Conservation (phyloP, 2,888 invertebrate species). For the Stramonita haemastoma region DNA sequence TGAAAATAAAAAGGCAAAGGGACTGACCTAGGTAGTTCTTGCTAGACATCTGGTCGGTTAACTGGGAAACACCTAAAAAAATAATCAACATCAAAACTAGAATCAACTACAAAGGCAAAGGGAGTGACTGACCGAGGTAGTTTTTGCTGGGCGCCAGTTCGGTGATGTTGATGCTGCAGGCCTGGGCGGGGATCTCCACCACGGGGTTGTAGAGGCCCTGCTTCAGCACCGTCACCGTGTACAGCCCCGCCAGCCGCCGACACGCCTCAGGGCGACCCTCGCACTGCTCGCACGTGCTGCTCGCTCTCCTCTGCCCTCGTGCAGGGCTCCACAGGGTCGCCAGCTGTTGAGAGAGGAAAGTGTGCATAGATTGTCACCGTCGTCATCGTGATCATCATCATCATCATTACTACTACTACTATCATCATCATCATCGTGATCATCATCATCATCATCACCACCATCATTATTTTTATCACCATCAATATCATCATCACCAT, state of each 20-base stretch:
- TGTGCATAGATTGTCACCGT: not conserved
- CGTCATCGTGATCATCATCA: not conserved
- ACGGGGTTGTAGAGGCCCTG: slow-evolving; percentile 91
- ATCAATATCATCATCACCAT: too few species aligned
- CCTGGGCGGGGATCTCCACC: slow-evolving; percentile 89
- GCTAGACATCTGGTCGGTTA: too few species aligned
- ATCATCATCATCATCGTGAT: not conserved
- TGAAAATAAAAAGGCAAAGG: too few species aligned
- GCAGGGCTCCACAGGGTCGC: not conserved
- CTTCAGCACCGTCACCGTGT: slow-evolving; percentile 86
- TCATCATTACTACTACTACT: not conserved
- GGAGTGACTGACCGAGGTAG: slow-evolving; percentile 84
- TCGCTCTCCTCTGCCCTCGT: not conserved
- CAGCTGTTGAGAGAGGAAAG: not conserved
- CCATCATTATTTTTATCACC: too few species aligned
- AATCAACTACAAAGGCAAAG: too few species aligned
- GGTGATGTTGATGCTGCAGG: slow-evolving; percentile 91
- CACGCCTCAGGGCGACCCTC: slow-evolving; percentile 46
- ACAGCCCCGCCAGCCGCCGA: slow-evolving; percentile 82
- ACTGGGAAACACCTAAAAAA: too few species aligned
- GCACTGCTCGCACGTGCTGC: slow-evolving; percentile 42
- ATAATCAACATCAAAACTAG: too few species aligned
- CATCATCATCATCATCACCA: not conserved
- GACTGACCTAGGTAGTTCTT: too few species aligned
- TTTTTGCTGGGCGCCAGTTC: slow-evolving; percentile 90